Conservation (phyloP, 2,888 invertebrate genomes). For the Drosophila maculinotata region DNA sequence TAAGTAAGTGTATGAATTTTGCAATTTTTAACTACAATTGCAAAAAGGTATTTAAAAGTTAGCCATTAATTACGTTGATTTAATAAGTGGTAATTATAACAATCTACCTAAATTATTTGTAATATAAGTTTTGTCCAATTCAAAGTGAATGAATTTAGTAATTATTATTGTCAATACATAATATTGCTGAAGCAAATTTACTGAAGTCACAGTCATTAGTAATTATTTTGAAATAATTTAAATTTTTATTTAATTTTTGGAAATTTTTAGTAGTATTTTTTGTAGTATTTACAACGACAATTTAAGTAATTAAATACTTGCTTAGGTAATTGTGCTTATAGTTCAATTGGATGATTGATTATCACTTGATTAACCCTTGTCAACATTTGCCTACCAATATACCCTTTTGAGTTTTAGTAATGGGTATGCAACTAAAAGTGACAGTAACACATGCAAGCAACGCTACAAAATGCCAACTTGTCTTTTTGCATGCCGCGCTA, state of each 20-base stretch:
- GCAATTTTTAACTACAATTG: too few species aligned
- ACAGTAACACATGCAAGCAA: slow-evolving; percentile 60
- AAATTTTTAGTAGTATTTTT: too few species aligned
- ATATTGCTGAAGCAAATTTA: too few species aligned
- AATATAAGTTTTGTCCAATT: not conserved
- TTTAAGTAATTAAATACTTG: too few species aligned
- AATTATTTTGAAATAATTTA: not conserved
- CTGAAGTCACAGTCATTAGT: too few species aligned
- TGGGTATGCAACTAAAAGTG: slow-evolving; percentile 43
- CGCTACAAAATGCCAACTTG: slow-evolving; percentile 52
- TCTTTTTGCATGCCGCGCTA: slow-evolving; percentile 38
- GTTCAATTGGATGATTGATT: not conserved
- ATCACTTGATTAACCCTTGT: not conserved
- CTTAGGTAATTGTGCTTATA: too few species aligned
- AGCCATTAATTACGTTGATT: too few species aligned
- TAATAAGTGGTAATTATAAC: too few species aligned
- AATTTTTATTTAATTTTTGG: not conserved
- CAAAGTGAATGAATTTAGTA: not conserved
- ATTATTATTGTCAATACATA: not conserved
- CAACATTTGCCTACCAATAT: not conserved
- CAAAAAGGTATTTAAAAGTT: too few species aligned
- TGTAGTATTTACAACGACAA: too few species aligned
- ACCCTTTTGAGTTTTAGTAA: not conserved
- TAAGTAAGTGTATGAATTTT: not conserved
- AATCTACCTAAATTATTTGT: too few species aligned